Conservation (phyloP, 2,888 invertebrate genomes). For the Leptinotarsa peninsularis region DNA sequence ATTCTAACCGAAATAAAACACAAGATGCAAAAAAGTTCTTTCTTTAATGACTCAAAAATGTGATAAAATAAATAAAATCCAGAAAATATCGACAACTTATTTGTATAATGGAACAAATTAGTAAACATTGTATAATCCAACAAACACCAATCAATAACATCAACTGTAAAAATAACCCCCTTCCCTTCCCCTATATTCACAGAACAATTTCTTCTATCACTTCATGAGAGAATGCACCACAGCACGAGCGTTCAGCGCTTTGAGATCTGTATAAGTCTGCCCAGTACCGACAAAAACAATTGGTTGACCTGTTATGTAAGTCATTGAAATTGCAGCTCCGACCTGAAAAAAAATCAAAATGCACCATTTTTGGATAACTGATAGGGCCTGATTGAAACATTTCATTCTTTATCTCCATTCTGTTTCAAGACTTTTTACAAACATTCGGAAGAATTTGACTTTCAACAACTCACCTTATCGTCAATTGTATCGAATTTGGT, state of each 20-base stretch:
- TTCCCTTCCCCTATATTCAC: neutral
- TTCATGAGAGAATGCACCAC: constrained; percentile 97
- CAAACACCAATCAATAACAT: constrained; percentile 17
- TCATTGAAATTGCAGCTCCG: constrained; percentile 99
- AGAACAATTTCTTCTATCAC: constrained; percentile 65
- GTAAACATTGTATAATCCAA: constrained; percentile 14
- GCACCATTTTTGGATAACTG: neutral
- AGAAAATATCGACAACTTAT: constrained; percentile 22
- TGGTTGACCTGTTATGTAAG: constrained; percentile 99
- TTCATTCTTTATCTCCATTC: too few species aligned
- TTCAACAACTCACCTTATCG: constrained; percentile 78
- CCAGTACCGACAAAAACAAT: constrained; percentile 99
- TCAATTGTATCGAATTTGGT: constrained; percentile 99
- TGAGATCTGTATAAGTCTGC: constrained; percentile 98
- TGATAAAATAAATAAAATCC: constrained; percentile 16
- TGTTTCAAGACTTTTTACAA: too few species aligned
- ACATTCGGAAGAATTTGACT: neutral
- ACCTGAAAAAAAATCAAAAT: constrained; percentile 65
- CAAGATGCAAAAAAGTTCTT: neutral
- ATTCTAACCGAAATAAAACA: neutral
- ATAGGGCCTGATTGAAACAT: too few species aligned
- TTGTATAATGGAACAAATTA: constrained; percentile 7
- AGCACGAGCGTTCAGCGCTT: constrained; percentile 94
- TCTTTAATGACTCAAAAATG: neutral
- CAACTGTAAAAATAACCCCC: constrained; percentile 9